Base-by-base conservation (phyloP, 2,113 vertebrate species). In the Ornithorhynchus anatinus region DNA sequence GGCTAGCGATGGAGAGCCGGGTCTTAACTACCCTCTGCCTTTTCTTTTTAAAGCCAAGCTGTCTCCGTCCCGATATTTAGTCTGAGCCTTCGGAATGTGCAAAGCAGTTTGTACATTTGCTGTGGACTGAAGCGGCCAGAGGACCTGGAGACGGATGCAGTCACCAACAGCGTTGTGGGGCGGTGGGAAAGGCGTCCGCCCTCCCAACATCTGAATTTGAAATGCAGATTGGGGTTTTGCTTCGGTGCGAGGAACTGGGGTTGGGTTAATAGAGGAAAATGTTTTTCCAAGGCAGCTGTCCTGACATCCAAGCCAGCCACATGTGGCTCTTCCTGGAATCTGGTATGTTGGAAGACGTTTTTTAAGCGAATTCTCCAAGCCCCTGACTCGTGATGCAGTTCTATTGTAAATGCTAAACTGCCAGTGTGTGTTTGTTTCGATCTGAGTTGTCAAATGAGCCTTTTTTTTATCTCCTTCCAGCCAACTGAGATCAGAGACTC, bases 201-300 rank as follows among this genome's bases (percentile, higher is more conserved):
- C 10, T n/a, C n/a, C n/a, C n/a, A 48, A 13, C n/a, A 51, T 32
- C 42, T 35, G 15, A 14, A 20, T 50, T 75, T 75, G 51, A 43
- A 38, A 32, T 52, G 31, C 12, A 70, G 13, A 50, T 37, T n/a
- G n/a, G n/a, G n/a, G n/a, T 62, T 23, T 66, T 29, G 27, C 27
- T 67, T 72, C 20, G 50, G 11, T 57, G 53, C 17, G 13, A n/a
- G 19, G 44, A 31, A 37, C 73, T 69, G 19, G 44, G 44, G 15
- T 75, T 66, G 58, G 73, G 63, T 36, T 35, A 20, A 58, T 63
- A 42, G 25, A 67, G 40, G 72, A 13, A 37, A 48, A 22, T 51
- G 27, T 74, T 65, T n/a, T 64, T 75, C 14, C 22, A 37, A 61
- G 10, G 35, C 5, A 73, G 31, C 72, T 52, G 40, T 14, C 57